These are phyloP conservation scores for Ploceus nigricollis DNA, from an alignment of 2,113 vertebrate genomes.

Conservation along the genomic window DNA sequence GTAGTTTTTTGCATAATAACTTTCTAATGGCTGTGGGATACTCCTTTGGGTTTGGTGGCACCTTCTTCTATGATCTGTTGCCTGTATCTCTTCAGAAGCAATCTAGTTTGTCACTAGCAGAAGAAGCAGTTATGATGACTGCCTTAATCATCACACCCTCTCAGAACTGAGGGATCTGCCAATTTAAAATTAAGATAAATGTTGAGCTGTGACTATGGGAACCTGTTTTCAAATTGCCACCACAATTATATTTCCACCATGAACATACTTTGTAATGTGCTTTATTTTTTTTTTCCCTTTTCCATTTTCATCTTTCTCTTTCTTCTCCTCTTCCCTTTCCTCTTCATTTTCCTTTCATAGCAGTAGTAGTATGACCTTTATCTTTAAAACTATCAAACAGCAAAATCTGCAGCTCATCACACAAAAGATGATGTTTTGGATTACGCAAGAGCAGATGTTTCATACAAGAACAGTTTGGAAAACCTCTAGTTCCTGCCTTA, in stretches of 20 bases:
- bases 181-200: not conserved
- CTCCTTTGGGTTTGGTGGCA: not conserved
- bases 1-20: not conserved
- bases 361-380: not conserved
- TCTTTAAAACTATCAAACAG: not conserved
- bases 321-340: not conserved
- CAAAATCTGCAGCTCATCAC: not conserved
- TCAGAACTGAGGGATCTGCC: not conserved
- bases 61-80: not conserved
- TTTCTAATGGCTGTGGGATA: not conserved
- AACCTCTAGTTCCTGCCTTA: not conserved
- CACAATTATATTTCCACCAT: not conserved
- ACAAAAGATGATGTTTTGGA: not conserved
- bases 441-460: not conserved
- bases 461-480: not conserved
- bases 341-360: not conserved
- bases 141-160: not conserved
- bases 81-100: not conserved
- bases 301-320: not conserved
- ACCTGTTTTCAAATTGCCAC: not conserved
- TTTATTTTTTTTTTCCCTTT: not conserved
- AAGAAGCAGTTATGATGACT: not conserved
- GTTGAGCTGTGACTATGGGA: not conserved
- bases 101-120: not conserved
- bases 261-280: not conserved